Conservation (phyloP, 92 coral and sea anemone species). For the Phenganax subtilis region DNA sequence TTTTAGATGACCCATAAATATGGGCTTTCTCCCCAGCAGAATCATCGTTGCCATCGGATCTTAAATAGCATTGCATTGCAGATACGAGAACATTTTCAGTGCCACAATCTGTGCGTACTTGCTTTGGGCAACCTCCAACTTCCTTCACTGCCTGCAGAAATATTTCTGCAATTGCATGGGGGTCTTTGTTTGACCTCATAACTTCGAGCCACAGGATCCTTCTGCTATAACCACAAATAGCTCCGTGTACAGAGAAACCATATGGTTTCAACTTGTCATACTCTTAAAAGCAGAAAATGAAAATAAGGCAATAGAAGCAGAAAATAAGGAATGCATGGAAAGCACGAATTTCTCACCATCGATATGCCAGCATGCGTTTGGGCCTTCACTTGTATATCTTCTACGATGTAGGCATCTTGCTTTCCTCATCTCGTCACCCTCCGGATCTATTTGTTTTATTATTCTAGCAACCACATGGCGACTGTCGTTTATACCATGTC, state of each 20-base stretch:
- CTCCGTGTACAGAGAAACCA: neutral
- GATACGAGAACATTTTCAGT: neutral
- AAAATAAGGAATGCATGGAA: too few relatives aligned
- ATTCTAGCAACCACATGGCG: slow-evolving; percentile 14
- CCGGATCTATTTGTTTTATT: neutral
- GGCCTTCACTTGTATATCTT: too few relatives aligned
- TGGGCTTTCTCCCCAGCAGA: slow-evolving; percentile 5
- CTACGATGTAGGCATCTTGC: too few relatives aligned
- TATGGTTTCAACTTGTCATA: neutral
- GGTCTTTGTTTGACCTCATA: neutral
- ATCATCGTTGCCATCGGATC: neutral
- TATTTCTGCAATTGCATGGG: neutral
- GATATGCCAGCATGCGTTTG: too few relatives aligned
- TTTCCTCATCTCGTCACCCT: too few relatives aligned
- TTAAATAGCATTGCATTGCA: slow-evolving; percentile 6
- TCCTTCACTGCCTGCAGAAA: neutral
- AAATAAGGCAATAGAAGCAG: too few relatives aligned
- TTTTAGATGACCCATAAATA: neutral
- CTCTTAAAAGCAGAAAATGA: neutral
- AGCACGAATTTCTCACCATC: too few relatives aligned
- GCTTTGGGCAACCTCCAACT: neutral
- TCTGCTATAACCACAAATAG: neutral
- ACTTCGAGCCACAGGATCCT: slow-evolving; percentile 6
- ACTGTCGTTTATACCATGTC: slow-evolving; percentile 6
- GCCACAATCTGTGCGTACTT: neutral